Evolutionary conservation across 2,888 invertebrate genomes (phyloP).

Genomic region (Pycnomerus fuliginosus): DNA sequence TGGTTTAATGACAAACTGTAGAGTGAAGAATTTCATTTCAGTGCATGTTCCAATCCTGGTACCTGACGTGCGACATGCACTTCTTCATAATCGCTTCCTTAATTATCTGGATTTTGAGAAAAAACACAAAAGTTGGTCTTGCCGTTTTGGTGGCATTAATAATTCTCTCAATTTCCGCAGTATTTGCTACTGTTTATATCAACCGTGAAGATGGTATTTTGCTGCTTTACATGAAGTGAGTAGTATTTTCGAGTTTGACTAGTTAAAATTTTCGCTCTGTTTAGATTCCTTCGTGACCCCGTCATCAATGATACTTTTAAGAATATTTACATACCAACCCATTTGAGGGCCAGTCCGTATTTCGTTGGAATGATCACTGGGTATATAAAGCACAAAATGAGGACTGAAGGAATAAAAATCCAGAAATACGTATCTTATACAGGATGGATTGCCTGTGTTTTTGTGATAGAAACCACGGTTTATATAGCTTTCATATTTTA

Average conservation of each 20-base stretch:
- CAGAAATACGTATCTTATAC: conserved; percentile 30
- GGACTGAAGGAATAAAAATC: conserved; percentile 33
- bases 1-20: conserved; percentile 11
- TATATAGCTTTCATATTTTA: conserved; percentile 44
- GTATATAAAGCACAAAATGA: conserved; percentile 41
- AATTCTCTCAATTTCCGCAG: conserved; percentile 33
- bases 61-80: conserved; percentile 47
- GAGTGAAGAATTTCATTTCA: conserved; percentile 34
- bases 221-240: conserved; percentile 43
- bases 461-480: conserved; percentile 34
- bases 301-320: conserved; percentile 39
- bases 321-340: conserved; percentile 43
- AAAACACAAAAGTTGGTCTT: conserved; percentile 37
- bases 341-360: conserved; percentile 44
- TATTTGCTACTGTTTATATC: conserved; percentile 38
- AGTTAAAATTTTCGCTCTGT: conserved; percentile 14
- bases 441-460: conserved; percentile 38
- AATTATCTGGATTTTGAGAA: conserved; percentile 37
- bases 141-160: conserved; percentile 27
- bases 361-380: conserved; percentile 43
- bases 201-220: conserved; percentile 41
- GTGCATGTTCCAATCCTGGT: conserved; percentile 61
- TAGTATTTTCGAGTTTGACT: conserved; percentile 9
- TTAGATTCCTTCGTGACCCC: conserved; percentile 40
- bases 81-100: conserved; percentile 39